Percentiles rank a stretch among this genome's conserved stretches.
Evolutionary conservation across 1,140 invertebrate species (phyloP).

Genomic region (Dinoponera quadriceps): DNA sequence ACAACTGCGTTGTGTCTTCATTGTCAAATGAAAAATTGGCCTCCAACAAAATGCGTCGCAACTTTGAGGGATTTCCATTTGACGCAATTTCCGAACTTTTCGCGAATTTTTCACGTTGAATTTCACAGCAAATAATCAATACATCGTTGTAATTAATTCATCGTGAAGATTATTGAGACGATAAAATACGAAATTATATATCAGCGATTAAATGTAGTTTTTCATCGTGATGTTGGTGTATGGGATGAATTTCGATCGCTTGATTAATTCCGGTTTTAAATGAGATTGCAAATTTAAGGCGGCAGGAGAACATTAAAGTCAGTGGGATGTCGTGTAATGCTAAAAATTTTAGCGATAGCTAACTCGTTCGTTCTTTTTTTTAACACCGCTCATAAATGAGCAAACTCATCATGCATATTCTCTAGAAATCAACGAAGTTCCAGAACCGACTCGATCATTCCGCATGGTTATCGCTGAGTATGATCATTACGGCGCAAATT

Average conservation of each 20-base stretch:
- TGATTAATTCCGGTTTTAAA: background rate
- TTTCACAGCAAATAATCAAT: background rate
- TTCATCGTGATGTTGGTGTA: background rate
- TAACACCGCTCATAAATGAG: slow-evolving; percentile 2
- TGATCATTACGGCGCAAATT: slow-evolving; percentile 31
- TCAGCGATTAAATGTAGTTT: too few species aligned
- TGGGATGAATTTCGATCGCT: background rate
- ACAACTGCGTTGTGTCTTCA: background rate
- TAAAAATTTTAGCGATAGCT: background rate
- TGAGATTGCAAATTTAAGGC: background rate
- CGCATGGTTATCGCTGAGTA: background rate
- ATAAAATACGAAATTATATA: background rate
- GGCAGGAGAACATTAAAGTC: background rate
- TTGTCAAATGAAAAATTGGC: background rate
- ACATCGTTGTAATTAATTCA: background rate
- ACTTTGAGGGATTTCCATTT: background rate
- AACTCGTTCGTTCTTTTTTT: background rate
- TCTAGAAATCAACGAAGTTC: background rate
- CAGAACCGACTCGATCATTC: background rate
- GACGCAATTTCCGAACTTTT: background rate
- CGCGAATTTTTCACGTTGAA: too few species aligned
- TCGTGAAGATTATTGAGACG: background rate
- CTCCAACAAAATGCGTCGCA: too few species aligned
- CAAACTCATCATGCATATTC: background rate
- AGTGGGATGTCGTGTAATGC: background rate